Conservation (phyloP, 2,797 vertebrate species). For the Pipistrellus pygmaeus region DNA sequence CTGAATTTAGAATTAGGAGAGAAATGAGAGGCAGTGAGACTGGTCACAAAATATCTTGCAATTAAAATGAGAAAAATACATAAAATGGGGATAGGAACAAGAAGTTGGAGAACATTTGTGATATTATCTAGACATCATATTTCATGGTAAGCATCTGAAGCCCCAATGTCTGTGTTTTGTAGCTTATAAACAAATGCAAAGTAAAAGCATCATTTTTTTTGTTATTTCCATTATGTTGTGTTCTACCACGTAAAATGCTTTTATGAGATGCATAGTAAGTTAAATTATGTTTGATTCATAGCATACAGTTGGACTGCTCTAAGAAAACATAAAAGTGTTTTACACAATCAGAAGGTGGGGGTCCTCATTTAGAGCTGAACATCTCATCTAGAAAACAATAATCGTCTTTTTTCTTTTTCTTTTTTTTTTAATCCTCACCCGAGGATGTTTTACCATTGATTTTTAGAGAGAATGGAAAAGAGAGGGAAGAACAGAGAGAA, state of each 20-base stretch:
- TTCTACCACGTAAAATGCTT: not conserved
- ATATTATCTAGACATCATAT: not conserved
- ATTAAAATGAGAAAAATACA: not conserved
- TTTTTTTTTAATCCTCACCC: too few species aligned
- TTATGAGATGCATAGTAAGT: not conserved
- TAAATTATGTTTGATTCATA: constrained; percentile 37
- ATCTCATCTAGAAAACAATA: not conserved
- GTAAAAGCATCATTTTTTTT: not conserved
- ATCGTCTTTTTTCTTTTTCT: not conserved
- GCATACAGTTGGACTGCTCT: not conserved
- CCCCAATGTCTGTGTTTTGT: not conserved
- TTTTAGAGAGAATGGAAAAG: too few species aligned
- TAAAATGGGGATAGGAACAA: not conserved
- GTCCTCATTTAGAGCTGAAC: not conserved
- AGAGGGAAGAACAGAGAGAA: too few species aligned
- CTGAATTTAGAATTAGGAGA: not conserved
- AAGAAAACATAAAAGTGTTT: constrained; percentile 14
- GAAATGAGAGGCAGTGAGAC: not conserved
- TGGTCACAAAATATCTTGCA: constrained; percentile 16
- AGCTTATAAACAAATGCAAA: constrained; percentile 19
- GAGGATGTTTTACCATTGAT: too few species aligned
- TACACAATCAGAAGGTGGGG: not conserved
- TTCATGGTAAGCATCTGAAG: not conserved
- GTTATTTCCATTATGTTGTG: not conserved
- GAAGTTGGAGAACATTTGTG: not conserved